These are phyloP conservation scores for Stenoptilia bipunctidactyla DNA, from an alignment of 2,888 invertebrate species.

Conservation along the genomic window DNA sequence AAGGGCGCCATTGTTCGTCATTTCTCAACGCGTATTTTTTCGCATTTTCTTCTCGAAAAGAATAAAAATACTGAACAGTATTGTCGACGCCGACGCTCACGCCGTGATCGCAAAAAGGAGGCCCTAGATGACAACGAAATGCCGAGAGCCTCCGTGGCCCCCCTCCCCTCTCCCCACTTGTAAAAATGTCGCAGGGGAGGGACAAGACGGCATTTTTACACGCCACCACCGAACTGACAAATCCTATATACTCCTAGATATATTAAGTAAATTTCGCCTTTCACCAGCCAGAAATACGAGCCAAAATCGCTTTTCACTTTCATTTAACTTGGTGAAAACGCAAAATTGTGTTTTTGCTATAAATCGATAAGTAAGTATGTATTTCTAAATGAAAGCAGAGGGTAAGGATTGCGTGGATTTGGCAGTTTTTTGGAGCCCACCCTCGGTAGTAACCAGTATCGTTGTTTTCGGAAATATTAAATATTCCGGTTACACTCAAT, in stretches of 20 bases:
- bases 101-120: conserved; percentile 62
- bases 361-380: conserved; percentile 65
- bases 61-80: conserved; percentile 65
- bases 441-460: conserved; percentile 33
- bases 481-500: conserved; percentile 31
- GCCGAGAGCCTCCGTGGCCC: conserved; percentile 58
- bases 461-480: conserved; percentile 51
- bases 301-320: too few relatives aligned
- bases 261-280: too few relatives aligned
- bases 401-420: conserved; percentile 59
- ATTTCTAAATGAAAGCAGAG: conserved; percentile 37
- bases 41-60: conserved; percentile 56
- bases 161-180: conserved; percentile 35
- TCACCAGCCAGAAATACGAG: too few relatives aligned
- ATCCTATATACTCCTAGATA: conserved; percentile 27
- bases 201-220: conserved; percentile 67
- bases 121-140: conserved; percentile 66
- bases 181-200: conserved; percentile 61
- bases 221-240: conserved; percentile 33
- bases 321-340: conserved; percentile 46
- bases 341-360: conserved; percentile 47
- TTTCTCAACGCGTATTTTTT: conserved; percentile 50
- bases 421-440: conserved; percentile 47
- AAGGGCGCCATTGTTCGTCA: conserved; percentile 66
- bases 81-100: conserved; percentile 63